A percentile compares a stretch with the other conserved stretches of the same genome.
Conservation (phyloP, 2,888 invertebrate species). For the Trissonchulus sp. region DNA sequence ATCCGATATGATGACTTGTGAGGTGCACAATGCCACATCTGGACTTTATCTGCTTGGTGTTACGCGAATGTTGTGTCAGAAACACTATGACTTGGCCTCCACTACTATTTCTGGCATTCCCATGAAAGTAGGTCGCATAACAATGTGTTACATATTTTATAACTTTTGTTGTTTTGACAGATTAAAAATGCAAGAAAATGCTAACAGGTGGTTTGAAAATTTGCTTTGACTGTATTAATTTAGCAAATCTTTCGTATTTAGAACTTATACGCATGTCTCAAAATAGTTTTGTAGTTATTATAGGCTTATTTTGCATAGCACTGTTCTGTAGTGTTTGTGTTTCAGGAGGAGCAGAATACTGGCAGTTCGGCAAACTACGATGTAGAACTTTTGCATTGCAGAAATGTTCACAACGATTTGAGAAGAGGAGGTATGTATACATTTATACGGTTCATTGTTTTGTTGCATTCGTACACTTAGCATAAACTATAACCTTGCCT, state of each 20-base stretch:
- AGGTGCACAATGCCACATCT: slow-evolving; percentile 15
- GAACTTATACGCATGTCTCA: too few species aligned
- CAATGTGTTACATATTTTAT: too few species aligned
- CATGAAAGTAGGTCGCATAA: slow-evolving; percentile 90
- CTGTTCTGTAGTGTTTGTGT: not conserved
- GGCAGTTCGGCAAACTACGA: slow-evolving; percentile 97
- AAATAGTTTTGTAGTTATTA: too few species aligned
- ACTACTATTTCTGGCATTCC: slow-evolving; percentile 98
- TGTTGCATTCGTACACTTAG: too few species aligned
- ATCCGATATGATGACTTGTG: not conserved
- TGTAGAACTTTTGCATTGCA: slow-evolving; percentile 81
- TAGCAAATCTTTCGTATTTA: too few species aligned
- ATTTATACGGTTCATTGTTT: too few species aligned
- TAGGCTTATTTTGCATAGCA: too few species aligned
- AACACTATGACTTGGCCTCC: slow-evolving; percentile 82
- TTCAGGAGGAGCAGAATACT: slow-evolving; percentile 77
- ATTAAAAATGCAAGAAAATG: too few species aligned
- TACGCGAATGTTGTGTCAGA: slow-evolving; percentile 44
- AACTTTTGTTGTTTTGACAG: not conserved
- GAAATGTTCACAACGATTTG: slow-evolving; percentile 39
- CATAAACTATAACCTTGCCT: too few species aligned
- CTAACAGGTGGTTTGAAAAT: too few species aligned
- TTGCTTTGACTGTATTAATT: too few species aligned
- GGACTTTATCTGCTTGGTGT: slow-evolving; percentile 9
- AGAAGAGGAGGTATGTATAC: slow-evolving; percentile 29